Percentiles rank a stretch among this genome's conserved stretches.
Evolutionary conservation across 2,888 invertebrate species (phyloP).

Genomic region (Cybosia mesomella): DNA sequence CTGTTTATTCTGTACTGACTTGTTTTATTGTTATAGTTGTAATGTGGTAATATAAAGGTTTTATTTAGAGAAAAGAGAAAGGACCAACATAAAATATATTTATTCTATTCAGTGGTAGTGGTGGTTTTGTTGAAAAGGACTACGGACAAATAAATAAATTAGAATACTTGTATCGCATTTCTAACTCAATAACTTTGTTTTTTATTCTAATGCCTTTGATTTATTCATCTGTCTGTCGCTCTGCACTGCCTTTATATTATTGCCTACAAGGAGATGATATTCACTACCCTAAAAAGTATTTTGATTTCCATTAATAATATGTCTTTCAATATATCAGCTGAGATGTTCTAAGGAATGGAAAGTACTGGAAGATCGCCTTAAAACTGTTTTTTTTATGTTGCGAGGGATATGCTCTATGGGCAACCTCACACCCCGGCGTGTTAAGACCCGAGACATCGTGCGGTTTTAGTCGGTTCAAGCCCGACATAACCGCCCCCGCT

Average conservation of each 20-base stretch:
- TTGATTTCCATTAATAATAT: background rate
- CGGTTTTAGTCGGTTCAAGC: no score
- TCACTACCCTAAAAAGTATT: no score
- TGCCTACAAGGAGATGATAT: no score
- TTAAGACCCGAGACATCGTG: no score
- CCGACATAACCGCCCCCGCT: no score
- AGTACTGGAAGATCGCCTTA: background rate
- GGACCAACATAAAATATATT: background rate
- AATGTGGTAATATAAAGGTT: slow-evolving; percentile 25
- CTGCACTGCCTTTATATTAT: background rate
- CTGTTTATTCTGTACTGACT: slow-evolving; percentile 9
- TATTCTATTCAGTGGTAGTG: background rate
- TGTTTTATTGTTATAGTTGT: slow-evolving; percentile 34
- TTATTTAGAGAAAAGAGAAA: slow-evolving; percentile 18
- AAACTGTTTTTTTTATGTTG: no score
- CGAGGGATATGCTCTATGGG: no score
- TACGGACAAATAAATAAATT: background rate
- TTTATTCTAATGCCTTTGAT: background rate
- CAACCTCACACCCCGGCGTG: no score
- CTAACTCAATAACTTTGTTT: background rate
- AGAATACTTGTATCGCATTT: background rate
- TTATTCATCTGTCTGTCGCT: background rate
- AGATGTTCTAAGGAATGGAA: no score
- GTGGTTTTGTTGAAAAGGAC: background rate
- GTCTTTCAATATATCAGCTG: no score